Percentiles rank a stretch among this genome's conserved stretches.
Conservation (phyloP, 2,113 vertebrate species). For the Lophius piscatorius region DNA sequence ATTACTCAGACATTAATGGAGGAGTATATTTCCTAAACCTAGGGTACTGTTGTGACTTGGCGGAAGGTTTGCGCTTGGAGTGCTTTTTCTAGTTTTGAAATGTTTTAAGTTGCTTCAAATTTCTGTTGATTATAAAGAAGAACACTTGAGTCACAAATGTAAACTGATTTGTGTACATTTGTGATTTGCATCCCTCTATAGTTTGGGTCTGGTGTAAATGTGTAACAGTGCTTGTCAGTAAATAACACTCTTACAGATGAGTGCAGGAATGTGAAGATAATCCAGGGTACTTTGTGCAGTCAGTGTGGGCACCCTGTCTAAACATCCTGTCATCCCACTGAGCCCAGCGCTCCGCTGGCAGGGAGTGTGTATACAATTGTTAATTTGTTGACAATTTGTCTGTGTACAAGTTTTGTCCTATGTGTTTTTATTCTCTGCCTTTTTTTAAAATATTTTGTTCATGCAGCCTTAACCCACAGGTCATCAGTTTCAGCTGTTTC, state of each 20-base stretch:
- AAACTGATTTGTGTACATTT: too few species aligned
- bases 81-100: too few species aligned
- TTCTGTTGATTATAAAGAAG: too few species aligned
- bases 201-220: background rate
- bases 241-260: slow-evolving; percentile 37
- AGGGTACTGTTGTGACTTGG: too few species aligned
- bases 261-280: slow-evolving; percentile 69
- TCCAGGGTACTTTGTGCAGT: slow-evolving; percentile 60
- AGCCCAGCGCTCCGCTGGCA: slow-evolving; percentile 28
- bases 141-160: too few species aligned
- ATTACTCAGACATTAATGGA: too few species aligned
- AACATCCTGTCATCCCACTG: slow-evolving; percentile 43
- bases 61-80: too few species aligned
- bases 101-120: too few species aligned
- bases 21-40: too few species aligned
- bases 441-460: background rate
- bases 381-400: slow-evolving; percentile 28
- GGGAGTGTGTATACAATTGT: slow-evolving; percentile 41
- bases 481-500: slow-evolving; percentile 14
- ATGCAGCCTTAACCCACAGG: background rate
- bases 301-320: slow-evolving; percentile 48
- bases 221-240: slow-evolving; percentile 1
- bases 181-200: background rate
- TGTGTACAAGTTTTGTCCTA: background rate
- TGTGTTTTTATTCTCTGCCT: background rate